A percentile compares a stretch with the other conserved stretches of the same genome.
Conservation (phyloP, 2,888 invertebrate species). For the Chymomyza caudatula region DNA sequence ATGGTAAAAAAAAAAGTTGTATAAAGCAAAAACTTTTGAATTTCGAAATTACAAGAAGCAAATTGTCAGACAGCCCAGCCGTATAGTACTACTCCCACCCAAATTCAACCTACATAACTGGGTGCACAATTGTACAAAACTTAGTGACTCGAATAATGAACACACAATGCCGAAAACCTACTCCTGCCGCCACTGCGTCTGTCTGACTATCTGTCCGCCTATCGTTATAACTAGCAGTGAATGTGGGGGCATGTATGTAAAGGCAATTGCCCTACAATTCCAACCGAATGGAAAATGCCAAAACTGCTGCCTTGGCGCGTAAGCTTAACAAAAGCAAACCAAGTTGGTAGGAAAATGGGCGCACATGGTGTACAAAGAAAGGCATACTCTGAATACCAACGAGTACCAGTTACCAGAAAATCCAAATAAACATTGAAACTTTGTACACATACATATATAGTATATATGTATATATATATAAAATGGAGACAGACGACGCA, state of each 20-base stretch:
- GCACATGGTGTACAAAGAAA: constrained; percentile 20
- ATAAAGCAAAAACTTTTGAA: neutral
- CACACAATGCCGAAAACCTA: constrained; percentile 20
- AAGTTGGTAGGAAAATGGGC: constrained; percentile 51
- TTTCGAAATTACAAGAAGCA: neutral
- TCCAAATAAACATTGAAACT: constrained; percentile 3
- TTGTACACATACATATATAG: constrained; percentile 14
- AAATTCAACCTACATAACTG: neutral
- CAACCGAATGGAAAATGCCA: constrained; percentile 26
- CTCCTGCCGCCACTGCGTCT: neutral
- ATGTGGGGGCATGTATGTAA: constrained; percentile 6
- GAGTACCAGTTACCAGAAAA: constrained; percentile 60
- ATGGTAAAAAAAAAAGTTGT: neutral
- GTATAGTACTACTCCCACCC: neutral
- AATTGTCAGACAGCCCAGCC: neutral
- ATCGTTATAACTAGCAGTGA: neutral
- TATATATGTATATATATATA: neutral
- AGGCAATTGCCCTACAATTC: constrained; percentile 64
- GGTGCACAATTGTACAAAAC: constrained; percentile 14
- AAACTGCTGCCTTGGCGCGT: constrained; percentile 8
- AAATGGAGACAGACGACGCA: constrained; percentile 15
- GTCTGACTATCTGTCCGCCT: too few species aligned
- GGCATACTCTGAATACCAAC: constrained; percentile 67
- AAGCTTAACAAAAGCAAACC: constrained; percentile 54
- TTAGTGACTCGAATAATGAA: constrained; percentile 39